phyloP scores from a whole-genome alignment of 2,888 invertebrate genomes.

The Philereme vetulata region DNA sequence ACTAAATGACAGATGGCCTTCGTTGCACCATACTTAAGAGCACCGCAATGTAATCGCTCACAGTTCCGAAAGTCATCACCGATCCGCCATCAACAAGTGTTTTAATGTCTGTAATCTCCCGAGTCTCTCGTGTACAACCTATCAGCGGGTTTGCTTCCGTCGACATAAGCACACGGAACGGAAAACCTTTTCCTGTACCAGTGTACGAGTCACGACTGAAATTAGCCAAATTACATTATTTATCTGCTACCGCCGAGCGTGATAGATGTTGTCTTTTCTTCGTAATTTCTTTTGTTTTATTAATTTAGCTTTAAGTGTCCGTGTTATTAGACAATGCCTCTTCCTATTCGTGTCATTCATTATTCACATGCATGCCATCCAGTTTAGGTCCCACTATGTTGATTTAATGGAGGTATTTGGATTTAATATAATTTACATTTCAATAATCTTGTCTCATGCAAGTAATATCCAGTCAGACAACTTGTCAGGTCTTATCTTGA shows the following conservation, averaged over 20 bases:
- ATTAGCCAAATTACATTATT: slow-evolving; percentile 51
- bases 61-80: slow-evolving; percentile 66
- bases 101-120: slow-evolving; percentile 66
- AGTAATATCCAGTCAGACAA: slow-evolving; percentile 38
- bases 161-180: slow-evolving; percentile 51
- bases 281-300: slow-evolving; percentile 33
- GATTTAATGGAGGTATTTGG: slow-evolving; percentile 18
- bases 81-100: slow-evolving; percentile 63
- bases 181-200: slow-evolving; percentile 57
- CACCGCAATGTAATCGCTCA: slow-evolving; percentile 56
- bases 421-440: slow-evolving; percentile 12
- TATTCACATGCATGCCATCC: slow-evolving; percentile 16
- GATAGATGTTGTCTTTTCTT: slow-evolving; percentile 17
- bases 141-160: slow-evolving; percentile 66
- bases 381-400: slow-evolving; percentile 15
- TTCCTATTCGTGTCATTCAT: slow-evolving; percentile 27
- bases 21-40: slow-evolving; percentile 48
- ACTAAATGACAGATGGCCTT: slow-evolving; percentile 48
- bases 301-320: slow-evolving; percentile 18
- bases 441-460: slow-evolving; percentile 27
- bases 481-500: slow-evolving; percentile 54
- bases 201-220: slow-evolving; percentile 51
- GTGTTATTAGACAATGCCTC: slow-evolving; percentile 22
- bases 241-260: slow-evolving; percentile 21
- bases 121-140: slow-evolving; percentile 58